Percentiles rank a stretch among this genome's conserved stretches.
phyloP scores from a whole-genome alignment of 2,888 invertebrate genomes.

The Pyrrhosoma nymphula region DNA sequence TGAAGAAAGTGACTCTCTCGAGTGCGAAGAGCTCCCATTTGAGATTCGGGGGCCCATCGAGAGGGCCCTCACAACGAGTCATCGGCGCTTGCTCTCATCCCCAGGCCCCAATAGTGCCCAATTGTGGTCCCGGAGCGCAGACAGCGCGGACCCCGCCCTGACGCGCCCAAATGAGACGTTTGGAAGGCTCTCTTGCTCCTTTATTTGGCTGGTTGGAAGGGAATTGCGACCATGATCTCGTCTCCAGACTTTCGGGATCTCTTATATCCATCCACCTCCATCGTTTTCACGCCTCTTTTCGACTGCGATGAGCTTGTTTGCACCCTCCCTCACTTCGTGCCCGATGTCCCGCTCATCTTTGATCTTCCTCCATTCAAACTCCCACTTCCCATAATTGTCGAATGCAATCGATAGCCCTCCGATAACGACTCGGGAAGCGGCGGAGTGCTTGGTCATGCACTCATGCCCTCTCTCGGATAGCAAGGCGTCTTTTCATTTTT shows the following conservation, averaged over 20 bases:
- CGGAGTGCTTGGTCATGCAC: neutral
- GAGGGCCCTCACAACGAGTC: neutral
- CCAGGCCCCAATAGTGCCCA: neutral
- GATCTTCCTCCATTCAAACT: neutral
- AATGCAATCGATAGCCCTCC: neutral
- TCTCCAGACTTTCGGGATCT: too few relatives aligned
- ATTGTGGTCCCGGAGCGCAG: neutral
- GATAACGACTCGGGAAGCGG: neutral
- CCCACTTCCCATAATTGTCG: neutral
- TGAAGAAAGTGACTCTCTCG: neutral
- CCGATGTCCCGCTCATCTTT: too few relatives aligned
- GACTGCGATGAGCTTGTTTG: neutral
- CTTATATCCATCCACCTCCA: neutral
- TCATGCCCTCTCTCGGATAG: neutral
- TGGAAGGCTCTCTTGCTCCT: neutral
- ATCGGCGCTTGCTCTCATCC: neutral
- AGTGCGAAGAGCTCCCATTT: neutral
- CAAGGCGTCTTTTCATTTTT: neutral
- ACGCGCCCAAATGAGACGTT: neutral
- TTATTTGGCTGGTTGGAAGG: neutral
- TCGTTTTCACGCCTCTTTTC: neutral
- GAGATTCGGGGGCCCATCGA: neutral
- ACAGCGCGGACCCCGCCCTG: neutral
- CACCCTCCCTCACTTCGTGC: too few relatives aligned
- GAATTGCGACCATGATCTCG: neutral